Base-by-base conservation (phyloP, 2,888 invertebrate genomes). In the Ochropleura leucogaster region DNA sequence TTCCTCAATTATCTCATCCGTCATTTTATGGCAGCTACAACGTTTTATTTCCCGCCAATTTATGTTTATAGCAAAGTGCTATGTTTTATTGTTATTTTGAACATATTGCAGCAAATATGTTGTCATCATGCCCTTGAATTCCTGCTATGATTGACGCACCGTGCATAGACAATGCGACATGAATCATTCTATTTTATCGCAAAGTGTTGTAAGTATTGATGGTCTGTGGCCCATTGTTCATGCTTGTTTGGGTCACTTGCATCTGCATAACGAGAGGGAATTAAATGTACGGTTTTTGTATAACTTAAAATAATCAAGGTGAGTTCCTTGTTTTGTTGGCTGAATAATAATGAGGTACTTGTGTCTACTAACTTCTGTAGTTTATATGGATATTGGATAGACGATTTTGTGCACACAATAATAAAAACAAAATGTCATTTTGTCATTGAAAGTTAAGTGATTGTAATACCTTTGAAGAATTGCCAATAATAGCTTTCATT, bases 141-240 rank as follows among this genome's bases (percentile, higher is more conserved):
- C 78, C 67, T 74, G 60, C 40, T 71, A 47, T 68, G 75, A 77
- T 83, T 83, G 85, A 84, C 84, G 87, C 72, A 78, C 80, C 63
- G 77, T 68, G 85, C 85, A 86, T 88, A 84, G 77, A 88, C 89
- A 89, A 89, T 89, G 83, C 65, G 77, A 65, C 76, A 80, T 89
- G 89, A 89, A 89, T 89, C 89, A 89, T 83, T 82, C 68, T 80
- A 60, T 78, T 85, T 87, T 88, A 88, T 88, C 78, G 85, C 82
- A 83, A 80, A 83, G 83, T 83, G 85, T 83, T 79, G 72, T 55
- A 40, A 44, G 68, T 68, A 82, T 69, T 78, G 74, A 79, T 70
- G 51, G 79, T 60, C 74, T 74, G 77, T 79, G 84, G 74, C 68
- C 83, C 77, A 87, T 86, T 86, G 88, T 87, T 74, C 20, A 49